Base-by-base conservation (phyloP, 2,797 vertebrate species). In the Denticeps clupeoides region DNA sequence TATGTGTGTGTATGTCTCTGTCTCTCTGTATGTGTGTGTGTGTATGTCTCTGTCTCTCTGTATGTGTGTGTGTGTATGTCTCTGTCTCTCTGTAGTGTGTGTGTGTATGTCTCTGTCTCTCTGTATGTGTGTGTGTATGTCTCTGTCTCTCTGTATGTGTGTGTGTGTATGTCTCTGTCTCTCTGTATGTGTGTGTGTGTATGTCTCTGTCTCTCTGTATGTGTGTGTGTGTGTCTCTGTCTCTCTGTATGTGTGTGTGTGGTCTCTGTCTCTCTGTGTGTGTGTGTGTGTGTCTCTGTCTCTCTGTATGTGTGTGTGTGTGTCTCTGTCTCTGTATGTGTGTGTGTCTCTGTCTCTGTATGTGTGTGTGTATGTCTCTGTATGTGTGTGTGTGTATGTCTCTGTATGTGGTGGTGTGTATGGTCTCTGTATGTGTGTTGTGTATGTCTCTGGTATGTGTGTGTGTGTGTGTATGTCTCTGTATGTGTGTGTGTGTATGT, bases 301-400 rank as follows among this genome's bases (percentile, higher is more conserved):
- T 13, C 10, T 7, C 18, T 29, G 18, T 25, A 12, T 29, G 35
- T 31, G 32, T 15, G 11, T 27, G 12, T 8, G 21, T 41, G 9
- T 18, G 40, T 41, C 40, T 41, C 2, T n/a, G 41, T 42, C 1
- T 25, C 12, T 24, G 27, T 16, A 7, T 8, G 11, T 38, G 15
- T 38, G 43, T 24, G 13, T 41, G 5, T 35, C 11, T 45, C 10
- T 46, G 16, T 29, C 7, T 45, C 15, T 48, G 41, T 23, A 9
- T 26, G 35, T 28, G 5, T 44, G 7, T 46, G 18, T 51, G 18
- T 46, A 33, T 41, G 15, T 38, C 28, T 41, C 12, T 51, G 18
- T 38, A 16, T 43, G 4, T 32, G 13, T 32, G 23, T 48, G 11
- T 55, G 16, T 58, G 13, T 59, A 5, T 59, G 25, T 53, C 19